phyloP scores from a whole-genome alignment of 2,797 vertebrate species.

The Semaprochilodus insignis region DNA sequence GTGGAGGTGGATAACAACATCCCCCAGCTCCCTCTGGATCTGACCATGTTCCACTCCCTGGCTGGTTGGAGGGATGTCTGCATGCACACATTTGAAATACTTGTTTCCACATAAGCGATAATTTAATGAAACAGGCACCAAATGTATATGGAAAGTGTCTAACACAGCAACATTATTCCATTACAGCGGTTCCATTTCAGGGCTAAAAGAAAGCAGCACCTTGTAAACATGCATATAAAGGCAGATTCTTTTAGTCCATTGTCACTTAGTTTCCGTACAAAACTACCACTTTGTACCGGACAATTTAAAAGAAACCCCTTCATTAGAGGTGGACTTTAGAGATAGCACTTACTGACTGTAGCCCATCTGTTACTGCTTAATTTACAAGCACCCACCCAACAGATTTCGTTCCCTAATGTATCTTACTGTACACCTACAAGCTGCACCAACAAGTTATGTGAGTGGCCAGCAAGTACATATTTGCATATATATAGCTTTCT shows the following conservation, averaged over 20 bases:
- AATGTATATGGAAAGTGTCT: background rate
- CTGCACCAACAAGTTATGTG: background rate
- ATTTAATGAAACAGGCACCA: background rate
- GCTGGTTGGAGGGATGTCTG: constrained; percentile 95
- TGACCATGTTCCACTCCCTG: constrained; percentile 97
- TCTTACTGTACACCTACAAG: background rate
- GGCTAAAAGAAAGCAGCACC: too few species aligned
- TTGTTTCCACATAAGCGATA: background rate
- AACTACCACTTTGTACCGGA: too few species aligned
- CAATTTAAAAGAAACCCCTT: too few species aligned
- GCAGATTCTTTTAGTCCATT: too few species aligned
- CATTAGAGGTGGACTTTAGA: too few species aligned
- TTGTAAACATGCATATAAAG: too few species aligned
- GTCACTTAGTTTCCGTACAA: too few species aligned
- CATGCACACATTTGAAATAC: constrained; percentile 41
- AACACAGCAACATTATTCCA: background rate
- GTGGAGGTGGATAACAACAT: constrained; percentile 94
- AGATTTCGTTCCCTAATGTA: too few species aligned
- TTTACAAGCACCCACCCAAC: too few species aligned
- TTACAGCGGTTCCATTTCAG: background rate
- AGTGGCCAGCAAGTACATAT: background rate
- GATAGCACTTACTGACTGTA: too few species aligned
- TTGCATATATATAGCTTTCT: background rate
- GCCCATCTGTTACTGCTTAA: too few species aligned
- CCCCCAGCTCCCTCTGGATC: constrained; percentile 93